Base-by-base conservation (phyloP, 1,140 invertebrate genomes). In the Cydia fagiglandana region DNA sequence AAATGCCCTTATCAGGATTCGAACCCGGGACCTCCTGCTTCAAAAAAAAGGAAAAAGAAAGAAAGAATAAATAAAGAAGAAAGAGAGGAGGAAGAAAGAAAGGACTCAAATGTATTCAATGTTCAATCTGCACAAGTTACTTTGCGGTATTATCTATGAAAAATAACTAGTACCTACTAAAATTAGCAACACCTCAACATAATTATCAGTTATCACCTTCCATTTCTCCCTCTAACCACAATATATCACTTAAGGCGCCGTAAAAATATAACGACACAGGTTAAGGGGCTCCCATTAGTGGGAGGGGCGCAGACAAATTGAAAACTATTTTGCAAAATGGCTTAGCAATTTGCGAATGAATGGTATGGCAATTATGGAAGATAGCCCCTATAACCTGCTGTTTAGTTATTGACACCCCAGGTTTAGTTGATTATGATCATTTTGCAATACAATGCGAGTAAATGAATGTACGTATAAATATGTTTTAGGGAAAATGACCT, bases 251-350 rank as follows among this genome's bases (percentile, higher is more conserved):
- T 38, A 17, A 70, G 15, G 34, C 5, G 2, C 30, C 34, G 34
- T 70, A 70, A 70, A 70, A 70, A 70, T 70, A 70, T 70, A 70
- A 70, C 9, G 66, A 70, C 66, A 70, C 66, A 70, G 66, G 66
- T 70, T 70, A 20, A 34, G 15, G 17, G 64, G 64, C 34, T 1
- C 17, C 66, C 34, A 70, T 70, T 70, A 70, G 66, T 17, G 15
- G 30, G 66, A 38, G 30, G 66, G 66, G 66, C 30, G 64, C n/a
- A 70, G 66, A 70, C 66, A 70, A 70, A 70, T 70, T 70, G 66
- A 70, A 70, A 70, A 70, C 66, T 70, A 70, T 70, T 70, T 70
- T 70, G 66, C 66, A 70, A 70, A 70, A 70, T 70, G 38, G 30
- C 66, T 70, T 61, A 2, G 34, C 66, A 70, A 70, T 70, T 70